Conservation (phyloP, 2,113 vertebrate species). For the Octodon degus region DNA sequence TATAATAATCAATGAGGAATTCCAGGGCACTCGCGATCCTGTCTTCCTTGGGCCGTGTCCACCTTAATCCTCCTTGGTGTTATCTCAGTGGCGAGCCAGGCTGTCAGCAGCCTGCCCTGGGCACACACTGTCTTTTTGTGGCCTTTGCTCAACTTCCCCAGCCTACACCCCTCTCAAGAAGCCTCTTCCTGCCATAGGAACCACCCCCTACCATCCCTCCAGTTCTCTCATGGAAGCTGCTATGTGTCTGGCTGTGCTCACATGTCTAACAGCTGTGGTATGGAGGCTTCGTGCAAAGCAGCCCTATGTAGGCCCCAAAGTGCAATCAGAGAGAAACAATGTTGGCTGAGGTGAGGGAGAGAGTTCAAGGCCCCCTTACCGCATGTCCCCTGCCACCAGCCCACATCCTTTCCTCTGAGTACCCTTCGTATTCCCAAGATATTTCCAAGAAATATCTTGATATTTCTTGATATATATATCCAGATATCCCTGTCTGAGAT, state of each 20-base stretch:
- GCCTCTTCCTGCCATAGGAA: neutral
- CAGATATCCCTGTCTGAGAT: too few species aligned
- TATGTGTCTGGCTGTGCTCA: neutral
- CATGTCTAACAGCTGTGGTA: neutral
- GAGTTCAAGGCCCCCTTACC: neutral
- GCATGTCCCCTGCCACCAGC: neutral
- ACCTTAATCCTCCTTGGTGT: neutral
- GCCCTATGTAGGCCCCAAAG: neutral
- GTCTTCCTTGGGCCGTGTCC: constrained; percentile 24
- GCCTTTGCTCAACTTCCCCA: neutral
- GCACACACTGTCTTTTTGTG: neutral
- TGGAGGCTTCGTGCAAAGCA: neutral
- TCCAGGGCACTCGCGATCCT: neutral
- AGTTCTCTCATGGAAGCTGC: neutral
- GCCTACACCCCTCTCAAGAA: neutral
- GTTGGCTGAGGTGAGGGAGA: neutral
- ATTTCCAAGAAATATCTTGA: neutral
- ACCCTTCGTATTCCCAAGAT: neutral
- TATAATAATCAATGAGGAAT: constrained; percentile 20
- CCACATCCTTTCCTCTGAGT: neutral
- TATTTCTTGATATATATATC: too few species aligned
- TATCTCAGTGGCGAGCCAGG: neutral
- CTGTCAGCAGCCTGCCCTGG: neutral
- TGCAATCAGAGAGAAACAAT: neutral
- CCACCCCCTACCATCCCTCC: neutral